Evolutionary conservation across 1,140 invertebrate genomes (phyloP).

Genomic region (Bilobella aurantiaca): DNA sequence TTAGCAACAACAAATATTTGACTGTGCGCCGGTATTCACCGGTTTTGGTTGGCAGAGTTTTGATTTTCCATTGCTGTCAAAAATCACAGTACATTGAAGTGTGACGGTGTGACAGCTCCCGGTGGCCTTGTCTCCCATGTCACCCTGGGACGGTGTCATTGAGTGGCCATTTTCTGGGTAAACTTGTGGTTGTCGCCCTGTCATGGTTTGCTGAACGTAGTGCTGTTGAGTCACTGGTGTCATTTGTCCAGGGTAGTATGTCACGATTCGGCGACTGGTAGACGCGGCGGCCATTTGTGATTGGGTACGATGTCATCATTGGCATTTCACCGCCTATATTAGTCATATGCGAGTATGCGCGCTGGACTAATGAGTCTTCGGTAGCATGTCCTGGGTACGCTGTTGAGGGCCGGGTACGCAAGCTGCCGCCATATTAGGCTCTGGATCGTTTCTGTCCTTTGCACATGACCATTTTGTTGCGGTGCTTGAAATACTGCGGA

Average conservation of each 20-base stretch:
- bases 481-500: too few relatives aligned
- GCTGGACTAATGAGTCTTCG: too few relatives aligned
- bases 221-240: not conserved
- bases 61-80: conserved; percentile 22
- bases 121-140: not conserved
- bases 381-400: too few relatives aligned
- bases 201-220: not conserved
- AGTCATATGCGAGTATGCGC: not conserved
- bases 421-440: too few relatives aligned
- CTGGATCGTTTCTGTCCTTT: too few relatives aligned
- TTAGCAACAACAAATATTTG: conserved; percentile 12
- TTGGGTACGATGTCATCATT: not conserved
- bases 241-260: conserved; percentile 1
- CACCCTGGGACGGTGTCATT: not conserved
- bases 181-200: not conserved
- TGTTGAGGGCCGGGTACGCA: too few relatives aligned
- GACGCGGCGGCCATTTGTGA: not conserved
- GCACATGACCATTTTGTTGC: too few relatives aligned
- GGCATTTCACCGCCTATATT: not conserved
- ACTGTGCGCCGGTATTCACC: not conserved
- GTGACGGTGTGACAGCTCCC: conserved; percentile 7
- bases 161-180: not conserved
- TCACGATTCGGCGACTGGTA: not conserved
- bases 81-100: conserved; percentile 19
- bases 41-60: conserved; percentile 20